A percentile compares a stretch with the other conserved stretches of the same genome.
Evolutionary conservation across 2,797 vertebrate species (phyloP).

Genomic region (Anguilla anguilla): DNA sequence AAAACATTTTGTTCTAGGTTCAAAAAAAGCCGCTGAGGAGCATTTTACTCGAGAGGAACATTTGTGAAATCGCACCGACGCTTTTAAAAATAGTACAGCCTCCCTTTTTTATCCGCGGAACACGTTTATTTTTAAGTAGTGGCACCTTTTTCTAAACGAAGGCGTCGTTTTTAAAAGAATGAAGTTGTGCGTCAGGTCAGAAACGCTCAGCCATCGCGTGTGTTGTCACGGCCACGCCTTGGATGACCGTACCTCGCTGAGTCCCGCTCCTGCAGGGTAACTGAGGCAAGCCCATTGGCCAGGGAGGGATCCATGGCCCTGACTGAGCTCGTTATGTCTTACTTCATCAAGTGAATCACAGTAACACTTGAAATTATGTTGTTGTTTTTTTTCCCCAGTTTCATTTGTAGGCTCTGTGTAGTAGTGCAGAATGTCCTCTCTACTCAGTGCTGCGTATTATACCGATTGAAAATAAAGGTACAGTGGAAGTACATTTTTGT

Average conservation of each 20-base stretch:
- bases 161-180: not conserved
- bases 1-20: not conserved
- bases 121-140: not conserved
- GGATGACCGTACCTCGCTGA: not conserved
- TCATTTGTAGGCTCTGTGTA: no score
- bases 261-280: not conserved
- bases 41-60: not conserved
- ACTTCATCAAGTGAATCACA: not conserved
- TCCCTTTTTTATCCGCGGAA: not conserved
- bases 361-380: not conserved
- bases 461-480: no score
- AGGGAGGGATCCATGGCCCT: not conserved
- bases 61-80: not conserved
- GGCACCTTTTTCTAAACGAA: not conserved
- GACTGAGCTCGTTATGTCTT: not conserved
- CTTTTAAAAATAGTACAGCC: not conserved
- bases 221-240: not conserved
- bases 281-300: not conserved
- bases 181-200: not conserved
- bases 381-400: no score
- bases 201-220: not conserved
- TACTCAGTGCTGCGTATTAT: no score
- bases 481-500: no score
- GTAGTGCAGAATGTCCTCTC: no score
- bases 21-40: not conserved